Evolutionary conservation across 2,113 vertebrate genomes (phyloP).

Genomic region (Sapayoa aenigma): DNA sequence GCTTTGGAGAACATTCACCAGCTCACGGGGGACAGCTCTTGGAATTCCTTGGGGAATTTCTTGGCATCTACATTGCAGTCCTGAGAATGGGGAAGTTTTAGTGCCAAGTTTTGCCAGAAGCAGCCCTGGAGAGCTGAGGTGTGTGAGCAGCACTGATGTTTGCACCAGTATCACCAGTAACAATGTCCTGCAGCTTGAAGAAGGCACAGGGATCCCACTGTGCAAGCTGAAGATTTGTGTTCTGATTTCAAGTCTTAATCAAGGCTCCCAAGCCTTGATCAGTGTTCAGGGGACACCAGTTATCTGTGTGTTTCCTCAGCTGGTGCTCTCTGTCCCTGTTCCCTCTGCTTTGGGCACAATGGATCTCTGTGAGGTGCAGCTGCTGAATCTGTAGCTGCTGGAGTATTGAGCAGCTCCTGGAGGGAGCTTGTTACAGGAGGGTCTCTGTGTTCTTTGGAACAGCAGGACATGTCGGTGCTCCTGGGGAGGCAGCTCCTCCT

Average conservation of each 20-base stretch:
- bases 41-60: background rate
- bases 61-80: background rate
- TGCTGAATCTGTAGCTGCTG: background rate
- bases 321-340: fast-evolving
- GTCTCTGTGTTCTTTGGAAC: fast-evolving
- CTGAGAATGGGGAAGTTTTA: background rate
- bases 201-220: background rate
- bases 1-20: background rate
- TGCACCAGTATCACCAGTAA: background rate
- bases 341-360: background rate
- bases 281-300: background rate
- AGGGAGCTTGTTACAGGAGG: background rate
- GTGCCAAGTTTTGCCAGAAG: background rate
- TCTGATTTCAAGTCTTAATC: background rate
- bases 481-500: background rate
- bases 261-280: background rate
- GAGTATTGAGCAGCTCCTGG: background rate
- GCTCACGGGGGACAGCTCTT: background rate
- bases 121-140: background rate
- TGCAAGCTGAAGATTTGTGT: background rate
- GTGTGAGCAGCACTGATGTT: background rate
- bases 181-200: background rate
- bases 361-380: background rate
- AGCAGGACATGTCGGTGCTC: background rate
- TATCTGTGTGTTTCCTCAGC: background rate